Conservation (phyloP, 2,888 invertebrate genomes). For the Drosophila neoperkinsi region DNA sequence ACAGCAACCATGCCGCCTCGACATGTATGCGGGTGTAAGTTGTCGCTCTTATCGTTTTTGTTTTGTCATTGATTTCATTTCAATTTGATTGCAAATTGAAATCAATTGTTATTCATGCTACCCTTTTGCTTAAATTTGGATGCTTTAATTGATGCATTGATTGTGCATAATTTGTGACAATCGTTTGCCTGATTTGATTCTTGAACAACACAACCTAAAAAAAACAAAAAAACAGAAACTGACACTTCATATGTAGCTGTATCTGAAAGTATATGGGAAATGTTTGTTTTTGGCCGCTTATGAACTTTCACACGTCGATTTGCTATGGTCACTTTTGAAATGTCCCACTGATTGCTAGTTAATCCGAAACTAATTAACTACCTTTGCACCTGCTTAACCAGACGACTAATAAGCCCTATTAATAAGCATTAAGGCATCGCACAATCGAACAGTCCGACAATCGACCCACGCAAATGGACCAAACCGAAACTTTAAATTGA, state of each 20-base stretch:
- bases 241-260: not conserved
- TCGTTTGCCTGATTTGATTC: slow-evolving; percentile 60
- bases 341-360: slow-evolving; percentile 49
- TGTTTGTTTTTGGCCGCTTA: slow-evolving; percentile 11
- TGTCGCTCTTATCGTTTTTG: slow-evolving; percentile 57
- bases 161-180: slow-evolving; percentile 83
- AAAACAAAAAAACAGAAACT: slow-evolving; percentile 3
- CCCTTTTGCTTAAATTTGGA: slow-evolving; percentile 42
- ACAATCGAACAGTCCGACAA: slow-evolving; percentile 33
- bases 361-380: slow-evolving; percentile 68
- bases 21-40: slow-evolving; percentile 72
- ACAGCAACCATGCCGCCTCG: slow-evolving; percentile 36
- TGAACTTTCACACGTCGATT: slow-evolving; percentile 58
- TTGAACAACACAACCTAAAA: slow-evolving; percentile 19
- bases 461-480: slow-evolving; percentile 70
- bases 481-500: slow-evolving; percentile 48
- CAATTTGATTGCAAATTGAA: slow-evolving; percentile 80
- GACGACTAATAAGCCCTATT: slow-evolving; percentile 73
- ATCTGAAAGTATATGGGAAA: slow-evolving; percentile 26
- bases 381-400: slow-evolving; percentile 72
- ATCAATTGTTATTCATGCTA: slow-evolving; percentile 66
- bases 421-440: slow-evolving; percentile 67
- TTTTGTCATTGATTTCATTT: slow-evolving; percentile 81
- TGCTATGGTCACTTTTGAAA: slow-evolving; percentile 35
- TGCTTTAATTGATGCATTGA: slow-evolving; percentile 80